These are phyloP conservation scores for Masticophis lateralis DNA, from an alignment of 2,797 vertebrate genomes.

Conservation along the genomic window DNA sequence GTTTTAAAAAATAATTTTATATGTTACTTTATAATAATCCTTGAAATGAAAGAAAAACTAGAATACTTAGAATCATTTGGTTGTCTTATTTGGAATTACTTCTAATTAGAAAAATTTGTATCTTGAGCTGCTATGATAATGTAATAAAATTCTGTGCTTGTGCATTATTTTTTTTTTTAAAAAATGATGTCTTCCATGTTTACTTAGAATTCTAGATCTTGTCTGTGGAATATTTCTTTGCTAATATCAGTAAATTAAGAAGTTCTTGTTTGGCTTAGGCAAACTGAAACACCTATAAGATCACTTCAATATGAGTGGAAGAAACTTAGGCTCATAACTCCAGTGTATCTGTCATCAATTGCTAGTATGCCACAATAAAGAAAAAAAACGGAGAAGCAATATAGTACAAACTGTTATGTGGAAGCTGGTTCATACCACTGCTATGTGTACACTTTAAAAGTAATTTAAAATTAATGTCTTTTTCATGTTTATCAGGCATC, in stretches of 20 bases:
- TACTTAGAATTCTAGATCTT: not conserved
- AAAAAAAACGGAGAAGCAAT: not conserved
- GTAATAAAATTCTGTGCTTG: not conserved
- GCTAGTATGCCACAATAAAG: not conserved
- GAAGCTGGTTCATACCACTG: not conserved
- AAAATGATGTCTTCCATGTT: not conserved
- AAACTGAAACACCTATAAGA: not conserved
- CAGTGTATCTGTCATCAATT: not conserved
- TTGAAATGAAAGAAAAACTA: not conserved
- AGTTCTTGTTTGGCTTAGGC: not conserved
- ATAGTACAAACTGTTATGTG: not conserved
- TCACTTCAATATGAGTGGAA: not conserved
- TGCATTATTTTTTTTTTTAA: not conserved
- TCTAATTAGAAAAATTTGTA: not conserved
- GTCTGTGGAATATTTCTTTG: not conserved
- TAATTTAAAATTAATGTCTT: fast-evolving
- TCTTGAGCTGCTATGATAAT: not conserved
- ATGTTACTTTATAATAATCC: not conserved
- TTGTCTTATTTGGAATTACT: not conserved
- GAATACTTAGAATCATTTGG: not conserved
- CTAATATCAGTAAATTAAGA: not conserved
- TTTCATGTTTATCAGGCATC: constrained; percentile 72
- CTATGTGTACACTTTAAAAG: not conserved
- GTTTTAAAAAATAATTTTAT: not conserved
- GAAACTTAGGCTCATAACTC: not conserved